Evolutionary conservation across 2,113 vertebrate species (phyloP).

Genomic region (Todiramphus chloris): DNA sequence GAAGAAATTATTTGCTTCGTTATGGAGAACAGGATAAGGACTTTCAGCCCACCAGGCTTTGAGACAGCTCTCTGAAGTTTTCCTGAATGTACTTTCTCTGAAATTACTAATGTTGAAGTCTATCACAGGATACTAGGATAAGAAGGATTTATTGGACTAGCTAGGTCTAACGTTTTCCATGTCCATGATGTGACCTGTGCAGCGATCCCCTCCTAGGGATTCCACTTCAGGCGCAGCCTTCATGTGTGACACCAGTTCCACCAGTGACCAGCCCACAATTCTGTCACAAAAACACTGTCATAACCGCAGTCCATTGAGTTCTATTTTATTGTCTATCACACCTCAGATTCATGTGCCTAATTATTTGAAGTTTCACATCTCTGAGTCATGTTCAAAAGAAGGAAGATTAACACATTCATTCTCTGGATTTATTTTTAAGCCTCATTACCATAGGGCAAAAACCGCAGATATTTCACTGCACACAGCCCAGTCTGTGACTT

Average conservation of each 20-base stretch:
- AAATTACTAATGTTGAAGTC: background rate
- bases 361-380: background rate
- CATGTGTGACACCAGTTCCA: background rate
- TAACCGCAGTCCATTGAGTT: background rate
- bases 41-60: background rate
- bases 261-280: accelerated
- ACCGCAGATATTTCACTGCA: background rate
- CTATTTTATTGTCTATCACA: background rate
- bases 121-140: background rate
- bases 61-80: background rate
- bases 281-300: background rate
- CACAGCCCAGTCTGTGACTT: background rate
- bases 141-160: background rate
- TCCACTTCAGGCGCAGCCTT: background rate
- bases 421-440: background rate
- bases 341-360: background rate
- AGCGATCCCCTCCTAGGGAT: background rate
- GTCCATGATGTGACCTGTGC: background rate
- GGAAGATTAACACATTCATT: background rate
- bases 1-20: background rate
- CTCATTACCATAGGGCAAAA: background rate
- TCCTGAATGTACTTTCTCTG: background rate
- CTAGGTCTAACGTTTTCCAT: background rate
- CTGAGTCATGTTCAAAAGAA: background rate
- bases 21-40: background rate